These are phyloP conservation scores for Anabacerthia variegaticeps DNA, from an alignment of 2,797 vertebrate species.

Conservation along the genomic window DNA sequence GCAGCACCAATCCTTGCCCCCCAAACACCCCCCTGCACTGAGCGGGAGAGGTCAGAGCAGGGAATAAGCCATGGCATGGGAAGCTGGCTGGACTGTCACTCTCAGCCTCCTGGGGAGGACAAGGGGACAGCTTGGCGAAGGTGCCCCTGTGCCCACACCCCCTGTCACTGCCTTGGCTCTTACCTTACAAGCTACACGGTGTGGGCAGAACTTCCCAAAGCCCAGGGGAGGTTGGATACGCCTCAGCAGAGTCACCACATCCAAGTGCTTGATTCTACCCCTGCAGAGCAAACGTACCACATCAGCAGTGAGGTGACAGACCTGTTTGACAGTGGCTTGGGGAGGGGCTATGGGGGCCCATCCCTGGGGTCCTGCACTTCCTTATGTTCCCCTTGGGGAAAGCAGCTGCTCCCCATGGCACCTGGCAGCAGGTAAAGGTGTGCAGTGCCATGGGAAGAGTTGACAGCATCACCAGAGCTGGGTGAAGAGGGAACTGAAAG, in stretches of 20 bases:
- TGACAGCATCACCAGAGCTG: not conserved
- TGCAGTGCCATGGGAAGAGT: not conserved
- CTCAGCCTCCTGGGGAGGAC: not conserved
- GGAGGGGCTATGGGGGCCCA: not conserved
- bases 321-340: rapidly evolving
- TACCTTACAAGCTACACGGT: constrained; percentile 96
- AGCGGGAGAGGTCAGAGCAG: not conserved
- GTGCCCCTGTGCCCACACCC: not conserved
- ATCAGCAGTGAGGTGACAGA: not conserved
- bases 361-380: not conserved
- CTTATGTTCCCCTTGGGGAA: not conserved
- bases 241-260: constrained; percentile 94
- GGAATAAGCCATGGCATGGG: not conserved
- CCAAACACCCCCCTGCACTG: not conserved
- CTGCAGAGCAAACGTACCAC: constrained; percentile 67
- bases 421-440: not conserved
- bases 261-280: constrained; percentile 96
- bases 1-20: not conserved
- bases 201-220: constrained; percentile 98
- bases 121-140: not conserved
- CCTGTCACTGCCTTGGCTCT: not conserved
- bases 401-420: not conserved
- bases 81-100: not conserved
- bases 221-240: constrained; percentile 95
- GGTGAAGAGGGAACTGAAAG: not conserved